Evolutionary conservation across 2,888 invertebrate genomes (phyloP).

Genomic region (Taenaris catops): DNA sequence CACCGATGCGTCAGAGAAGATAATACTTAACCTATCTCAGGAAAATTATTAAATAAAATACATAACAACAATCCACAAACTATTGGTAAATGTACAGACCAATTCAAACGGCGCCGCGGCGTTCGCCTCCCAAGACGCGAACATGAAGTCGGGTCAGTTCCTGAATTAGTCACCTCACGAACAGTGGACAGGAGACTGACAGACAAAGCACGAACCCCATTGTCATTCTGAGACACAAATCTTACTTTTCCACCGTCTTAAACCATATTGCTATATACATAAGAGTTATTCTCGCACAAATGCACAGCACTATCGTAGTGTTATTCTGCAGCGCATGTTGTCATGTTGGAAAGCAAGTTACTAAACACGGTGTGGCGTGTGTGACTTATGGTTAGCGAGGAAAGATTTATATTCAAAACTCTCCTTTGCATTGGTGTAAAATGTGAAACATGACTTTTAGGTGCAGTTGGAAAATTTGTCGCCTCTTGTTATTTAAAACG

Average conservation of each 20-base stretch:
- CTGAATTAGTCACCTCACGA: constrained; percentile 47
- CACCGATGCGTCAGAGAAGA: no score
- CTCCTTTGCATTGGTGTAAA: constrained; percentile 27
- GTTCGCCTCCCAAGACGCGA: constrained; percentile 33
- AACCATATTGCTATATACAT: background rate
- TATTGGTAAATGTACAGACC: constrained; percentile 9
- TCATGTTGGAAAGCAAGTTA: constrained; percentile 35
- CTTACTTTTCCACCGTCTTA: background rate
- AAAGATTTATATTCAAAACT: constrained; percentile 32
- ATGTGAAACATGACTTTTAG: constrained; percentile 31
- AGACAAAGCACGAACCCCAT: constrained; percentile 29
- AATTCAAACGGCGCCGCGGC: constrained; percentile 12
- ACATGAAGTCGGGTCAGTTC: constrained; percentile 39
- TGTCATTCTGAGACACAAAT: constrained; percentile 24
- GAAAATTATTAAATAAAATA: no score
- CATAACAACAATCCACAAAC: background rate
- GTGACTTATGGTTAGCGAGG: constrained; percentile 33
- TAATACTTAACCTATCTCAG: no score
- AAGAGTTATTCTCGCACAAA: constrained; percentile 10
- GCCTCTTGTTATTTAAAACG: constrained; percentile 20
- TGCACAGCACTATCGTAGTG: constrained; percentile 2
- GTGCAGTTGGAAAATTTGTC: constrained; percentile 25
- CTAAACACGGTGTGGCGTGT: constrained; percentile 35
- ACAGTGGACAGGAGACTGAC: constrained; percentile 36
- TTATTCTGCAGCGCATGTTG: constrained; percentile 24